Base-by-base conservation (phyloP, 2,888 invertebrate genomes). In the Cheilosia impressa region DNA sequence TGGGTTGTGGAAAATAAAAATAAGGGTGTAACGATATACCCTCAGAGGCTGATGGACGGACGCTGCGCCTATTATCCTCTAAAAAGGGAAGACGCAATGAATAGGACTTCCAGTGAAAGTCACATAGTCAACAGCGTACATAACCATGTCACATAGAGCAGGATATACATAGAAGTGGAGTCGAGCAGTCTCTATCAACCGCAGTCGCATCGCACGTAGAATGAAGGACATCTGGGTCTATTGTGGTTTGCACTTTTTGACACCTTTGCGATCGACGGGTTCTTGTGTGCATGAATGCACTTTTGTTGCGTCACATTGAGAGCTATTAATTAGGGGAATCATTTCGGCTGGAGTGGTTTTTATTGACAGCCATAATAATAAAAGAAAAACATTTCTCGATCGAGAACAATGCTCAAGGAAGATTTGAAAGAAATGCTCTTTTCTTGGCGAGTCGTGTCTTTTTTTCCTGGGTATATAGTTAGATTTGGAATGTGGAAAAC, bases 201-300 rank as follows among this genome's bases (percentile, higher is more conserved):
- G 63, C 69, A 84, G 47, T 79, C 52, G 66, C 41, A 31, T 27
- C 58, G 60, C 73, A 31, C 17, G 53, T 47, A 62, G 55, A 34
- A 55, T 31, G 53, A 76, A 71, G 80, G 81, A 85, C 85, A 85
- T 85, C 85, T 85, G 85, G 85, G 71, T 73, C 81, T 76, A 62
- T 81, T 85, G 81, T 85, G 85, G 85, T 81, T 85, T 85, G 85
- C 85, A 81, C 81, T 85, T 85, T 85, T 81, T 85, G 85, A 81
- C 85, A 81, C 85, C 85, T 85, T 85, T 85, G 71, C 71, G 19
- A 68, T 65, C 62, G 76, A 60, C 53, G 71, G 45, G 55, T 71
- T 65, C 75, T 84, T 77, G 69, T 79, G 52, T 60, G 75, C 53
- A 60, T 81, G 57, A 81, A 72, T 85, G 85, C 76, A 76, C 76